These are phyloP conservation scores for Zeuzera pyrina DNA, from an alignment of 2,888 invertebrate genomes.

Conservation along the genomic window DNA sequence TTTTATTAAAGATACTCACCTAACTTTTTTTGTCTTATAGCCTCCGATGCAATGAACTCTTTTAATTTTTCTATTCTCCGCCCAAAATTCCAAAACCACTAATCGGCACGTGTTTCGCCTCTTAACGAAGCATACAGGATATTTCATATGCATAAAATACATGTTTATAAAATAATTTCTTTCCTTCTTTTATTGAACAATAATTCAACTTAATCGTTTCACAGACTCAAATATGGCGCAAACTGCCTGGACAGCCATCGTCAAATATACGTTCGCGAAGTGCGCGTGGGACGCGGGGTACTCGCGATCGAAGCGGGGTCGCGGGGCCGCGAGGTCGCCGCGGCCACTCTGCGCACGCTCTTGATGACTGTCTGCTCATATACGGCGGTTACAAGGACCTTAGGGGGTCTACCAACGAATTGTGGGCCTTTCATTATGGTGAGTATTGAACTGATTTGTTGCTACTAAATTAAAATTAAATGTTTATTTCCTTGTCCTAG, in stretches of 20 bases:
- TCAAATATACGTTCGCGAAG: slow-evolving; percentile 76
- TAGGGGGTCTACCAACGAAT: slow-evolving; percentile 85
- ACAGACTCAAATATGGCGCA: slow-evolving; percentile 48
- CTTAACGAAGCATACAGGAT: too few relatives aligned
- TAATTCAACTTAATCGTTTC: neutral
- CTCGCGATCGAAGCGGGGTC: slow-evolving; percentile 68
- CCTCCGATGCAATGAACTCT: too few relatives aligned
- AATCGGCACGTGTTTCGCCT: too few relatives aligned
- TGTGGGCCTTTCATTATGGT: slow-evolving; percentile 93
- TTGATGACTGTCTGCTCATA: slow-evolving; percentile 84
- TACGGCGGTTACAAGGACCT: slow-evolving; percentile 92
- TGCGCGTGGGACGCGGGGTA: slow-evolving; percentile 17
- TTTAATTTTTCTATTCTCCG: too few relatives aligned
- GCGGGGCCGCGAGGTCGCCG: slow-evolving; percentile 82
- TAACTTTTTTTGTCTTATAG: too few relatives aligned
- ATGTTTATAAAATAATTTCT: neutral
- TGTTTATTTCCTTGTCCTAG: too few relatives aligned
- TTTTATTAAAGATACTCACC: too few relatives aligned
- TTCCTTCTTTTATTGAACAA: neutral
- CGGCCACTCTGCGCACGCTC: slow-evolving; percentile 87
- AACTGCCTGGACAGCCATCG: slow-evolving; percentile 68
- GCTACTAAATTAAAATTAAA: too few relatives aligned
- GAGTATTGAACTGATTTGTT: too few relatives aligned
- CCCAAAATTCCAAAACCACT: too few relatives aligned
- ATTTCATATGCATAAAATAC: too few relatives aligned